Percentiles rank a stretch among this genome's conserved stretches.
phyloP scores from a whole-genome alignment of 23 tunicate species.

The Halocynthia aurantium region DNA sequence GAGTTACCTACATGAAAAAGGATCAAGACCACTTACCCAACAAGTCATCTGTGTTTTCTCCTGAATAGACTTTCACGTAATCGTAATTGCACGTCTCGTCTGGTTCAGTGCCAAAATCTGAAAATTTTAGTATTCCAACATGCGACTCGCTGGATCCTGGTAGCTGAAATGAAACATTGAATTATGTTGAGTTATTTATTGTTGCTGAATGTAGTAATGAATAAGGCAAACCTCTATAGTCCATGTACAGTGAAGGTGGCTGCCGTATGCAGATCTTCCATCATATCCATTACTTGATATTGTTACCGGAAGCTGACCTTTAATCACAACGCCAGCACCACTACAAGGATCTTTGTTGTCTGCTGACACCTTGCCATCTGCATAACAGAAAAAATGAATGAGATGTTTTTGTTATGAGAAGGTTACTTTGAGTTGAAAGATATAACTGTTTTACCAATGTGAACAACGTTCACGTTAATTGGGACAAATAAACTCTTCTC shows the following conservation, averaged over 20 bases:
- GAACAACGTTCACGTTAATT: too few species aligned
- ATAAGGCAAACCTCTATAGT: background rate
- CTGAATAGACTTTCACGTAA: constrained; percentile 16
- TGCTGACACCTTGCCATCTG: constrained; percentile 11
- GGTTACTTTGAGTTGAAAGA: too few species aligned
- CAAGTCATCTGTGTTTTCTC: background rate
- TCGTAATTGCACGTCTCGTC: background rate
- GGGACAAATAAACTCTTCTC: background rate
- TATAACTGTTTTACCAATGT: too few species aligned
- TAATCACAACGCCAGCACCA: constrained; percentile 7
- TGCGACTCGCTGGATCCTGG: constrained; percentile 7
- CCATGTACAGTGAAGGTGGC: constrained; percentile 5
- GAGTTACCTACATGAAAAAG: background rate
- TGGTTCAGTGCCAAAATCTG: background rate
- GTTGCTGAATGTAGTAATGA: background rate
- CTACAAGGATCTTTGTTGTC: constrained; percentile 3
- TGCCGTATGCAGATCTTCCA: background rate
- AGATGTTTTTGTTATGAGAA: too few species aligned
- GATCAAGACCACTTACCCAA: background rate
- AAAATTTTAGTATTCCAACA: constrained; percentile 3
- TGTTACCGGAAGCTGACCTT: background rate
- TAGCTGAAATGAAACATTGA: background rate
- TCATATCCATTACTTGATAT: background rate
- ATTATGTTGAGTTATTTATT: background rate
- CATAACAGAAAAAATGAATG: background rate